Conservation (phyloP, 2,113 vertebrate species). For the Caretta caretta region DNA sequence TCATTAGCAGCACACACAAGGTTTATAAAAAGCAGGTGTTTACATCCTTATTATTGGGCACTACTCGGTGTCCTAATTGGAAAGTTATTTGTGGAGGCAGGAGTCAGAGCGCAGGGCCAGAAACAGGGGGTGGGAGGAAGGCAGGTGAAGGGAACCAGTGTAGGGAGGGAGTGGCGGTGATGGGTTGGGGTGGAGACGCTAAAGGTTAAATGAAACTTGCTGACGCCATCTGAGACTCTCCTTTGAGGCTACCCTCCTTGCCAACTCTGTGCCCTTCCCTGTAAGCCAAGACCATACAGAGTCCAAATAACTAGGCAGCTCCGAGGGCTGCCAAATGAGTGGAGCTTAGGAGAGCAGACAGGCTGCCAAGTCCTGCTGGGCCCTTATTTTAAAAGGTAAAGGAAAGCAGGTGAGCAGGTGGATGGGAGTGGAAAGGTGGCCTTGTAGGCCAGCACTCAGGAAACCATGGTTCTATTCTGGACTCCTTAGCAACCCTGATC, state of each 20-base stretch:
- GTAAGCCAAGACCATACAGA: not conserved
- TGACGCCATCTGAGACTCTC: not conserved
- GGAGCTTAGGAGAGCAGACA: too few species aligned
- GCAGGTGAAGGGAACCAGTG: fast-evolving
- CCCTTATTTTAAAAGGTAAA: too few species aligned
- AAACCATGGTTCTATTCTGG: not conserved
- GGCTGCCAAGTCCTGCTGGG: too few species aligned
- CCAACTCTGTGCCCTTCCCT: not conserved
- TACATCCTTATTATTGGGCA: fast-evolving
- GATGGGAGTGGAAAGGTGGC: too few species aligned
- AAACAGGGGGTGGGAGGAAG: not conserved
- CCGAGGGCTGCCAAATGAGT: too few species aligned
- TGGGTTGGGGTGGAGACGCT: not conserved
- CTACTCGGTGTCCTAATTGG: not conserved
- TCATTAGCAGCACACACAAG: fast-evolving
- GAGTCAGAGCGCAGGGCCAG: not conserved
- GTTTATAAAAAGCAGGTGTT: not conserved
- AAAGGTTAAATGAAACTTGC: not conserved
- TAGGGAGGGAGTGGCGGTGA: fast-evolving
- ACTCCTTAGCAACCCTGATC: not conserved
- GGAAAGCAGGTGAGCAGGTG: too few species aligned
- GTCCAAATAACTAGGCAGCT: not conserved
- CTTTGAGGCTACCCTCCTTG: not conserved
- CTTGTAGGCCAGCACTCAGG: not conserved
- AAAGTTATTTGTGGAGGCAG: fast-evolving